Conservation (phyloP, 2,888 invertebrate genomes). For the Caenorhabditis becei region DNA sequence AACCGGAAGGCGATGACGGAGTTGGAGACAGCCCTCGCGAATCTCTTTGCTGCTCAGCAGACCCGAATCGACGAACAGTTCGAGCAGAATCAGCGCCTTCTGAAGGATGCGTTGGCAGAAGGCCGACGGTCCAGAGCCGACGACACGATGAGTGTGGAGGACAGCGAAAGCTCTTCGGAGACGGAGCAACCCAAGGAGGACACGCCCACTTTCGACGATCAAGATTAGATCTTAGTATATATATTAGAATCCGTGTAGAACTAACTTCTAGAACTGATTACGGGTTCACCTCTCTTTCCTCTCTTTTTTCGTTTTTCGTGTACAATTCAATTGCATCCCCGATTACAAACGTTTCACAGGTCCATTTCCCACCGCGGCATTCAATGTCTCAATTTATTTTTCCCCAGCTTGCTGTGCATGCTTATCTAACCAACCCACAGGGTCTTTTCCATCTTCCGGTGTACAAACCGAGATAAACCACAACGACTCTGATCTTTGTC, state of each 20-base stretch:
- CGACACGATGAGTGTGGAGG: constrained; percentile 56
- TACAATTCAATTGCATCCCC: constrained; percentile 39
- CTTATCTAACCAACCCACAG: constrained; percentile 20
- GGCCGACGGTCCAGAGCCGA: constrained; percentile 28
- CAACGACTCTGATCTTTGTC: constrained; percentile 7
- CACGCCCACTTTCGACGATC: constrained; percentile 29
- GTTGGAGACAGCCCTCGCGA: constrained; percentile 45
- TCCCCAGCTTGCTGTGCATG: constrained; percentile 43
- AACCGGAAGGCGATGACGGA: constrained; percentile 43
- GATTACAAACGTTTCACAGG: constrained; percentile 2
- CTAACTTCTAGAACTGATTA: constrained; percentile 9
- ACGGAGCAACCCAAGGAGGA: constrained; percentile 50
- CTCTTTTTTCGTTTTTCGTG: neutral
- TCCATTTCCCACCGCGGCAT: constrained; percentile 20
- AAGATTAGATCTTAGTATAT: constrained; percentile 9
- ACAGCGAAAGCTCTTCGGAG: constrained; percentile 60
- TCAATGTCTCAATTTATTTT: constrained; percentile 25
- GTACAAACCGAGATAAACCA: neutral
- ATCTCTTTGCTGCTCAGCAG: constrained; percentile 58
- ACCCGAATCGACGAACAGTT: constrained; percentile 52
- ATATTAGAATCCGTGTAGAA: constrained; percentile 35
- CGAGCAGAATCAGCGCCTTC: constrained; percentile 42
- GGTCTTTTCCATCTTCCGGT: constrained; percentile 35
- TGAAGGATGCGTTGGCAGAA: constrained; percentile 37
- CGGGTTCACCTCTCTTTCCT: constrained; percentile 24